A percentile compares a stretch with the other conserved stretches of the same genome.
phyloP scores from a whole-genome alignment of 2,888 invertebrate species.

The Galerucella nymphaeae region DNA sequence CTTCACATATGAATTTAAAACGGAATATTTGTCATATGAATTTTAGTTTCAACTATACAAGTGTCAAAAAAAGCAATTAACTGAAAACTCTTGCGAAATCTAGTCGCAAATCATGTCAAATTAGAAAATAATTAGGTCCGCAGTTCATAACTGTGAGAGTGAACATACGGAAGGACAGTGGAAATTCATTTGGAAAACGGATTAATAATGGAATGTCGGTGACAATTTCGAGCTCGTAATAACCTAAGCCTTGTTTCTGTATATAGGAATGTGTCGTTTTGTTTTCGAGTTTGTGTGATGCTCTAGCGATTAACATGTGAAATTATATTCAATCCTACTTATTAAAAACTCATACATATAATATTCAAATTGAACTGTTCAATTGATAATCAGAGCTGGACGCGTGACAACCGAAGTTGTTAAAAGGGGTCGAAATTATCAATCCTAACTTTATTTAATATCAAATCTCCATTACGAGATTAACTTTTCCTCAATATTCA shows the following conservation, averaged over 20 bases:
- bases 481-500: neutral
- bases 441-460: too few species aligned
- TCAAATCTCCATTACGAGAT: too few species aligned
- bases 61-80: slow-evolving; percentile 35
- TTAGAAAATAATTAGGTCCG: slow-evolving; percentile 44
- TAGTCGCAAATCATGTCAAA: slow-evolving; percentile 43
- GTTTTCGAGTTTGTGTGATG: neutral
- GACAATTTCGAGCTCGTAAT: slow-evolving; percentile 34
- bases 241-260: slow-evolving; percentile 10
- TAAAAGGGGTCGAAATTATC: too few species aligned
- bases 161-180: slow-evolving; percentile 42
- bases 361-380: too few species aligned
- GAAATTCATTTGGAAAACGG: slow-evolving; percentile 41
- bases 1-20: too few species aligned
- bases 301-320: neutral
- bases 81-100: slow-evolving; percentile 30
- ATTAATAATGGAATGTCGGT: slow-evolving; percentile 40
- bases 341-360: too few species aligned
- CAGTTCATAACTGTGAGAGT: slow-evolving; percentile 42
- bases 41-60: neutral
- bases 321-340: neutral
- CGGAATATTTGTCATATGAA: neutral
- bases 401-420: too few species aligned
- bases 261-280: neutral
- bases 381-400: too few species aligned